These are phyloP conservation scores for Ormyrus pomaceus DNA, from an alignment of 2,888 invertebrate genomes.

Conservation along the genomic window DNA sequence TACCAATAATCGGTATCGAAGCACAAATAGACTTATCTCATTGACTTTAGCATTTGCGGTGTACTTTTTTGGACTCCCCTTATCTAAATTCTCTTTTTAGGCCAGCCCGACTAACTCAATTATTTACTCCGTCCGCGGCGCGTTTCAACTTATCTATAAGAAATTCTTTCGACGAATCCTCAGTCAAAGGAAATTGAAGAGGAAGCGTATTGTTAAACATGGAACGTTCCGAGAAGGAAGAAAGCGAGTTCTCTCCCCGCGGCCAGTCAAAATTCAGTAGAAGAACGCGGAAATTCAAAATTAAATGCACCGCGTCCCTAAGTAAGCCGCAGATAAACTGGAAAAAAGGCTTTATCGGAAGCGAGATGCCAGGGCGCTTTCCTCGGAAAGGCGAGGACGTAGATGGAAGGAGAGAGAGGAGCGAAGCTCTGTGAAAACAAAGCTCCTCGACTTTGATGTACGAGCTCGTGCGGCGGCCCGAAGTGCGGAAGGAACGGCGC, in stretches of 20 bases:
- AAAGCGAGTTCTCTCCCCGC: too few species aligned
- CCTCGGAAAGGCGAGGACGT: background rate
- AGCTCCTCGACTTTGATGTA: slow-evolving; percentile 49
- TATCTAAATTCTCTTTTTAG: background rate
- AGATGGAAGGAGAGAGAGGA: background rate
- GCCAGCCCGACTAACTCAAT: background rate
- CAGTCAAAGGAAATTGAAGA: too few species aligned
- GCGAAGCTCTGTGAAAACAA: slow-evolving; percentile 41
- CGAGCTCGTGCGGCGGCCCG: slow-evolving; percentile 49
- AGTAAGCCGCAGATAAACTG: too few species aligned
- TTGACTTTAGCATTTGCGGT: too few species aligned
- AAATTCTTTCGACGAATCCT: background rate
- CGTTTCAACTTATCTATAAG: background rate
- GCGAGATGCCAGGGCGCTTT: slow-evolving; percentile 9
- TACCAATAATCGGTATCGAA: too few species aligned
- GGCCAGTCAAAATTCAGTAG: too few species aligned
- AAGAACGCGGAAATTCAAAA: too few species aligned
- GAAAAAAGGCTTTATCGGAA: slow-evolving; percentile 27
- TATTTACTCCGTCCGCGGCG: background rate
- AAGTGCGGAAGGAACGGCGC: slow-evolving; percentile 24
- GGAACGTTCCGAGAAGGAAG: too few species aligned
- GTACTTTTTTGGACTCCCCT: too few species aligned
- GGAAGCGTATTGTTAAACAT: too few species aligned
- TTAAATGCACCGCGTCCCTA: too few species aligned
- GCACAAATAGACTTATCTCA: too few species aligned